These are phyloP conservation scores for Arizona elegans DNA, from an alignment of 2,113 vertebrate genomes.

Conservation along the genomic window DNA sequence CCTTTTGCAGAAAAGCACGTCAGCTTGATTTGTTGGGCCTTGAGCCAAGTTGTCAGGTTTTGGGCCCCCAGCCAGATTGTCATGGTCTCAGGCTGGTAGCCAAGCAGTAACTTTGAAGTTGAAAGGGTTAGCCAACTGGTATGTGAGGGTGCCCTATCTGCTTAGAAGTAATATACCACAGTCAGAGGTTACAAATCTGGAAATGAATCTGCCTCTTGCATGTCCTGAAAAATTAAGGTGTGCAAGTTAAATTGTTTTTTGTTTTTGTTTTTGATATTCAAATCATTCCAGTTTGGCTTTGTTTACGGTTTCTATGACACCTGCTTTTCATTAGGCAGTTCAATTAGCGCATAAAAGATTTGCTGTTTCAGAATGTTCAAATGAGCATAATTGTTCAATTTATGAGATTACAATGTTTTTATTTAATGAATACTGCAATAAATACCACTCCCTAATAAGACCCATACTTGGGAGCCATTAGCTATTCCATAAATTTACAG, in stretches of 20 bases:
- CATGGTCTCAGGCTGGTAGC: slow-evolving; percentile 85
- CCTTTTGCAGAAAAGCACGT: slow-evolving; percentile 80
- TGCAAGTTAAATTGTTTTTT: slow-evolving; percentile 66
- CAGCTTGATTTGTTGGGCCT: slow-evolving; percentile 79
- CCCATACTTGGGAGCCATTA: slow-evolving; percentile 77
- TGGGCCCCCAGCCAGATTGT: slow-evolving; percentile 89
- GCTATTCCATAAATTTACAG: slow-evolving; percentile 78
- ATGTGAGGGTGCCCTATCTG: slow-evolving; percentile 83
- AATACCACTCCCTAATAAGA: slow-evolving; percentile 80
- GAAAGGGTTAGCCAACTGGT: slow-evolving; percentile 86
- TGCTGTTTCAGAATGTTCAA: slow-evolving; percentile 84
- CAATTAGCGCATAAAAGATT: slow-evolving; percentile 82
- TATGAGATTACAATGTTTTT: slow-evolving; percentile 81
- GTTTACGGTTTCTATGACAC: slow-evolving; percentile 82
- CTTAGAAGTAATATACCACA: slow-evolving; percentile 78
- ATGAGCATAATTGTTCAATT: slow-evolving; percentile 87
- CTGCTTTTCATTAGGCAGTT: slow-evolving; percentile 78
- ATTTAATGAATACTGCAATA: slow-evolving; percentile 89
- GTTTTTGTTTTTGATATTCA: slow-evolving; percentile 58
- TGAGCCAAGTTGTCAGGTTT: slow-evolving; percentile 83
- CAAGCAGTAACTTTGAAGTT: slow-evolving; percentile 94
- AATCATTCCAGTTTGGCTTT: slow-evolving; percentile 78
- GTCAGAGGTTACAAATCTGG: slow-evolving; percentile 78
- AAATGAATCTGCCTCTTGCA: slow-evolving; percentile 71
- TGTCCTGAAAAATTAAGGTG: slow-evolving; percentile 74